Base-by-base conservation (phyloP, 2,113 vertebrate species). In the Apeltes quadracus region DNA sequence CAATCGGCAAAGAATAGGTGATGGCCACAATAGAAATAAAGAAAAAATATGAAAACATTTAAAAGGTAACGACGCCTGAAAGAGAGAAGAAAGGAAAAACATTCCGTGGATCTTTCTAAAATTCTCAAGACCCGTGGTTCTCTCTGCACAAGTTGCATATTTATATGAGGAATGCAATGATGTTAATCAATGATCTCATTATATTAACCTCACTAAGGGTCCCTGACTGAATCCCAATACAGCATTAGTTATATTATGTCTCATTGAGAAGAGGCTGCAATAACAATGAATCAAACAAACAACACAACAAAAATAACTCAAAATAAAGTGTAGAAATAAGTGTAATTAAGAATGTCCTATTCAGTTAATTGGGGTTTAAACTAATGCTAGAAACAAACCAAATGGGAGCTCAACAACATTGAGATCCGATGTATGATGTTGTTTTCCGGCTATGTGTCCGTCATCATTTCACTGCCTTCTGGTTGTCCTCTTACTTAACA, bases 401-500 rank as follows among this genome's bases (percentile, higher is more conserved):
- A 29, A 29, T 29, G 29, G 29, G 29, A 29, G 29, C 29, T 29
- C 5, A 29, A 29, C 5, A 29, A 29, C 29, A 29, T 29, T 29
- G 29, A 29, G 2, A 29, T 29, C 5, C 29, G 29, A 29, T 29
- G 29, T 29, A 29, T 29, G 5, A 29, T 29, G 5, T 29, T 29
- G 5, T 29, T 29, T 29, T 3, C 5, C 27, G 14, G 7, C 14
- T 61, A n/a, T 72, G 20, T 51, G 36, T 63, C 57, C 22, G 22
- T 72, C 25, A 51, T 59, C 13, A 41, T 65, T 59, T 41, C 16
- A 29, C 41, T 43, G 3, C 11, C 12, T 38, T 25, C 2, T 25
- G 29, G 5, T 69, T 54, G n/a, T 56, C 43, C 18, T 65, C 7
- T 1, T 59, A 18, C 1, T 76, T 69, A 44, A 64, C 43, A 27